Percentiles rank a stretch among this genome's conserved stretches.
Conservation (phyloP, 2,797 vertebrate species). For the Micropoecilia bifurca region DNA sequence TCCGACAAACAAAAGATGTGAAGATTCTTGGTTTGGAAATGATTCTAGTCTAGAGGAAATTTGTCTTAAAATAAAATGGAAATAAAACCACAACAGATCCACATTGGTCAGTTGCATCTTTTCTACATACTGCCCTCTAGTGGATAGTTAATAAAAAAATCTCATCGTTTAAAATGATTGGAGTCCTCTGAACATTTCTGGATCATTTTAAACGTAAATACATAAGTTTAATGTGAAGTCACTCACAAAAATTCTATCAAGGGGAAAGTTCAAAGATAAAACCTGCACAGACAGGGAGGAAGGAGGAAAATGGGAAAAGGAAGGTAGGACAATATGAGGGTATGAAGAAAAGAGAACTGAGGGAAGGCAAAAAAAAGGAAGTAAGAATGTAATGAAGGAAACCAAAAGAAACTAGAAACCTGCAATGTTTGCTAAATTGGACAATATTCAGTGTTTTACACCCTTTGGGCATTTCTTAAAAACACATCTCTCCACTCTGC, state of each 20-base stretch:
- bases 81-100: too few species aligned
- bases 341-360: neutral
- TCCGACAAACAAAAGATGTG: neutral
- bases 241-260: neutral
- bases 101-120: too few species aligned
- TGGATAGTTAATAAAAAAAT: too few species aligned
- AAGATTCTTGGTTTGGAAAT: neutral
- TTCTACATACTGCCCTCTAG: too few species aligned
- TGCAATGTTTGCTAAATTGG: neutral
- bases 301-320: neutral
- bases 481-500: neutral
- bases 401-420: neutral
- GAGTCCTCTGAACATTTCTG: neutral
- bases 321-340: too few species aligned
- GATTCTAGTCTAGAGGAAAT: neutral
- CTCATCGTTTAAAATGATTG: neutral
- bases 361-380: neutral
- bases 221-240: neutral
- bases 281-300: neutral
- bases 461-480: neutral
- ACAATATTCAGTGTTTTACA: neutral
- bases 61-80: neutral
- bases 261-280: neutral
- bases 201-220: neutral
- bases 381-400: neutral